Evolutionary conservation across 2,113 vertebrate species (phyloP).

Genomic region (Planiliza haematocheilus): DNA sequence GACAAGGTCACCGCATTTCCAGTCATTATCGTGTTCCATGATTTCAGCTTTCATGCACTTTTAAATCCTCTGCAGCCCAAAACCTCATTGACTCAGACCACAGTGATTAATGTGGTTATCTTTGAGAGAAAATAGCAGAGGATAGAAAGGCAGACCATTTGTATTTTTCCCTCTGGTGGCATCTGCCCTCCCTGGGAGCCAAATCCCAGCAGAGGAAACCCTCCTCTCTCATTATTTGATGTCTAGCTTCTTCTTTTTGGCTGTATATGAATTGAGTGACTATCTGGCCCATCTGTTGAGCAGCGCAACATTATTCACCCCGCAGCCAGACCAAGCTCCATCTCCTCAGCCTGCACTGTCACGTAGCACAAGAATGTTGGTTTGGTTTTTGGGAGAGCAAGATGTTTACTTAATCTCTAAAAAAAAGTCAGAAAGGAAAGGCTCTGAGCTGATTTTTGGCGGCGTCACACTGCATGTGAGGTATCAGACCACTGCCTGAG

Average conservation of each 20-base stretch:
- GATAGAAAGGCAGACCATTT: conserved; percentile 34
- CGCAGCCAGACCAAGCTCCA: conserved; percentile 34
- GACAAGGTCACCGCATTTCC: conserved; percentile 44
- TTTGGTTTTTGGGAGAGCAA: conserved; percentile 36
- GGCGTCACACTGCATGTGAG: not conserved
- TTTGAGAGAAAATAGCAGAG: conserved; percentile 47
- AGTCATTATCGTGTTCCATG: conserved; percentile 48
- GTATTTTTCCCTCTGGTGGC: conserved; percentile 37
- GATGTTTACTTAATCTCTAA: conserved; percentile 55
- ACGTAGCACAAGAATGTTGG: conserved; percentile 69
- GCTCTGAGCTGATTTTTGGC: not conserved
- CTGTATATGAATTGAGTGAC: conserved; percentile 23
- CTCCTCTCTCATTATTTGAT: conserved; percentile 62
- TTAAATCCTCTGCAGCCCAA: conserved; percentile 21
- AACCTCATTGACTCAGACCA: conserved; percentile 11
- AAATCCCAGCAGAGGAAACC: conserved; percentile 55
- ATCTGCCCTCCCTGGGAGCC: conserved; percentile 43
- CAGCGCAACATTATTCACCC: conserved; percentile 10
- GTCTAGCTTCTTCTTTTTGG: conserved; percentile 42
- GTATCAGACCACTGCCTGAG: not conserved
- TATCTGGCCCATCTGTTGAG: conserved; percentile 45
- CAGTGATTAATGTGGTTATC: conserved; percentile 58
- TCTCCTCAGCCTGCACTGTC: conserved; percentile 35
- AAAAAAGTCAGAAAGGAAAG: conserved; percentile 26
- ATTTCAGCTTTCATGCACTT: conserved; percentile 39